Conservation (phyloP, 2,888 invertebrate genomes). For the Calliopum simillimum region DNA sequence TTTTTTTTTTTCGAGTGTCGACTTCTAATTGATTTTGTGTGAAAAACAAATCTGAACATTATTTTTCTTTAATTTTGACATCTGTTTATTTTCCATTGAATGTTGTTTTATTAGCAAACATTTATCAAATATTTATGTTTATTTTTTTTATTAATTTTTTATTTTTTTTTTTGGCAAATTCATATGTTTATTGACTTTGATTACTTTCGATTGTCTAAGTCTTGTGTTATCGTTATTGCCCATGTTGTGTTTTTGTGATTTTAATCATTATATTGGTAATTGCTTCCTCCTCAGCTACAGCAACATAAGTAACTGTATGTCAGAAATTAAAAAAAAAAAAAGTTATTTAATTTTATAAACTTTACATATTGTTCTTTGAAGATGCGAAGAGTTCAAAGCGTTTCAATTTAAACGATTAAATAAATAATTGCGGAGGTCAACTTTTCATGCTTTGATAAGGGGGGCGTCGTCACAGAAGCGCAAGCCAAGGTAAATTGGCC, state of each 20-base stretch:
- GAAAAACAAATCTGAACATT: too few relatives aligned
- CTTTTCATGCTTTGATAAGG: background rate
- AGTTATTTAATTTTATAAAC: too few relatives aligned
- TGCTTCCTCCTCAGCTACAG: conserved; percentile 14
- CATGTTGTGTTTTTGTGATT: background rate
- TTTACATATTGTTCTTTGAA: too few relatives aligned
- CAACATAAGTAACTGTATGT: background rate
- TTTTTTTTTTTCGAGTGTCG: too few relatives aligned
- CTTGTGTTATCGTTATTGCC: background rate
- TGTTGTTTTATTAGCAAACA: conserved; percentile 14
- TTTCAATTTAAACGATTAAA: background rate
- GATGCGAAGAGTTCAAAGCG: too few relatives aligned
- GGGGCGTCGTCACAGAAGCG: too few relatives aligned
- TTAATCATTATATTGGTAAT: conserved; percentile 13
- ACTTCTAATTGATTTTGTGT: too few relatives aligned
- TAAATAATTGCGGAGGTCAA: background rate
- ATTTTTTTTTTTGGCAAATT: conserved; percentile 11
- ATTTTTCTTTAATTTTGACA: background rate
- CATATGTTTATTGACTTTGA: conserved; percentile 7
- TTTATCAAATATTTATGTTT: conserved; percentile 15
- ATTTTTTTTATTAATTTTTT: background rate
- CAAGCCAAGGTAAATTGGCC: too few relatives aligned
- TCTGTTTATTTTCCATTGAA: conserved; percentile 16
- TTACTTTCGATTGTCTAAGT: conserved; percentile 7
- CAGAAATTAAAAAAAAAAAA: too few relatives aligned